phyloP scores from a whole-genome alignment of 1,140 invertebrate genomes.

The Parapsyche elsis region DNA sequence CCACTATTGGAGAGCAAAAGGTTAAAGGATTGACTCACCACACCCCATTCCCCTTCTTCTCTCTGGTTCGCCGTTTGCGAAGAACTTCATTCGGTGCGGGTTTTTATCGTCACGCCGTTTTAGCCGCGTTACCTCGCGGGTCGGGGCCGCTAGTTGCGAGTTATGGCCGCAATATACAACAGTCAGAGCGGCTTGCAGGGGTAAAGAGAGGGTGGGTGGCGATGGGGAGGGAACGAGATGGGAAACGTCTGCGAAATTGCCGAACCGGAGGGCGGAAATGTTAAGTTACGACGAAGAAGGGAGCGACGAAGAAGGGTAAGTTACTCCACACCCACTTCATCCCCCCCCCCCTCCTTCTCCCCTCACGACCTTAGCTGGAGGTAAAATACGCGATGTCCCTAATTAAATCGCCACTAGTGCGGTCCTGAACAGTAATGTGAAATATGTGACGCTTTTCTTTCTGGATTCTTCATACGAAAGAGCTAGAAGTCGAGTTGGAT shows the following conservation, averaged over 20 bases:
- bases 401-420: too few species aligned
- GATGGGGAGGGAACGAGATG: not conserved
- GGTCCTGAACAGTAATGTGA: too few species aligned
- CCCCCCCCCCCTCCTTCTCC: not conserved
- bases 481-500: too few species aligned
- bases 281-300: conserved; percentile 34
- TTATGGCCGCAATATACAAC: conserved; percentile 49
- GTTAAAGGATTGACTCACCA: not conserved
- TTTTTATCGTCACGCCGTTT: conserved; percentile 48
- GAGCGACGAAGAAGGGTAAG: not conserved
- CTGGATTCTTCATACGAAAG: too few species aligned
- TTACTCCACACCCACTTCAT: not conserved
- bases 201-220: not conserved
- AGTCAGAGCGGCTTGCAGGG: conserved; percentile 22
- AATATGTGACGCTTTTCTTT: too few species aligned
- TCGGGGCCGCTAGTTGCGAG: conserved; percentile 40
- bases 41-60: not conserved
- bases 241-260: conserved; percentile 41
- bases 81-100: conserved; percentile 44
- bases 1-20: too few species aligned
- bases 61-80: not conserved
- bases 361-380: not conserved
- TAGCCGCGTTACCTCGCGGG: conserved; percentile 29
- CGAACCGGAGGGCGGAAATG: conserved; percentile 36
- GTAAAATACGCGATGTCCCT: too few species aligned